Percentiles rank a stretch among this genome's conserved stretches.
Evolutionary conservation across 2,113 vertebrate species (phyloP).

Genomic region (Pomatorhinus ruficollis): DNA sequence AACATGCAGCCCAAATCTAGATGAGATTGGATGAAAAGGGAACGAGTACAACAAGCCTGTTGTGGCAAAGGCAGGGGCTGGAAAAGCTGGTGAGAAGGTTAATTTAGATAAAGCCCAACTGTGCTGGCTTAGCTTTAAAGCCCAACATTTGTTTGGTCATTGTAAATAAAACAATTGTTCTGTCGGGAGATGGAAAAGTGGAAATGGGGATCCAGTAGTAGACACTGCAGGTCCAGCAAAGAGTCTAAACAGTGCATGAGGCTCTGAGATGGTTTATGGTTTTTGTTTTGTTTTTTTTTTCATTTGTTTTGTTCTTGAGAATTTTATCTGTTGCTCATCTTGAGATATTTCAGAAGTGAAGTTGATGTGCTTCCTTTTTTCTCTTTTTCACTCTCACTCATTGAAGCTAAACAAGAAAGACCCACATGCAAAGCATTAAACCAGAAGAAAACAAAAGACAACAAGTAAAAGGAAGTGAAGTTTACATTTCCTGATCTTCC

Average conservation of each 20-base stretch:
- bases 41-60: neutral
- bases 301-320: neutral
- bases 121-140: neutral
- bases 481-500: neutral
- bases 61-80: neutral
- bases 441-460: neutral
- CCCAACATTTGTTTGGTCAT: neutral
- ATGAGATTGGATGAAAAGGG: neutral
- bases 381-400: slow-evolving; percentile 31
- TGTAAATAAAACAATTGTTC: neutral
- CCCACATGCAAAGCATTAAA: neutral
- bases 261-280: neutral
- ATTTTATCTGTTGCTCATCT: neutral
- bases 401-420: neutral
- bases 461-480: neutral
- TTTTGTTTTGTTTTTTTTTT: neutral
- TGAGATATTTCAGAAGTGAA: neutral
- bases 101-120: neutral
- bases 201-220: neutral
- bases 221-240: neutral
- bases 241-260: rapidly evolving
- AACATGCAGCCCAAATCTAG: neutral
- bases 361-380: neutral
- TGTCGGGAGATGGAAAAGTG: neutral
- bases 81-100: neutral